A percentile compares a stretch with the other conserved stretches of the same genome.
These are phyloP conservation scores for Pristionchus mayeri DNA, from an alignment of 2,888 invertebrate genomes.

Conservation along the genomic window DNA sequence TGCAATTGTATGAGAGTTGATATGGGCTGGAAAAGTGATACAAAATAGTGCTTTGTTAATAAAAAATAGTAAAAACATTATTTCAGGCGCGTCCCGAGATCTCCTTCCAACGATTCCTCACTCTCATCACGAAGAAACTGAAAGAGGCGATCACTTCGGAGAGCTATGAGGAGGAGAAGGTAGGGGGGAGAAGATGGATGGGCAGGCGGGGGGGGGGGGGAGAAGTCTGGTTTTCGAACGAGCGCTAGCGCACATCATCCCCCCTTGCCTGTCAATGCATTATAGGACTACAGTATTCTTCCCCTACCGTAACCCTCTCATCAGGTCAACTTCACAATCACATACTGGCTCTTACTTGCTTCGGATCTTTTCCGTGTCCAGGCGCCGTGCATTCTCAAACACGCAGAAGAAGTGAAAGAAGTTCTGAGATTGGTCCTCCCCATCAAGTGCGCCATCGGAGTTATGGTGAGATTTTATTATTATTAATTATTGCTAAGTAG, in stretches of 20 bases:
- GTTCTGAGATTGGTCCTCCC: slow-evolving; percentile 31
- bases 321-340: slow-evolving; percentile 65
- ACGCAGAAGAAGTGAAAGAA: slow-evolving; percentile 25
- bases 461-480: neutral
- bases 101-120: slow-evolving; percentile 70
- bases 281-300: neutral
- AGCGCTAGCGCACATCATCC: too few species aligned
- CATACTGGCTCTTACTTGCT: slow-evolving; percentile 72
- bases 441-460: slow-evolving; percentile 38
- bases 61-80: neutral
- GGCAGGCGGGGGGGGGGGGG: neutral
- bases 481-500: too few species aligned
- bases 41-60: slow-evolving; percentile 46
- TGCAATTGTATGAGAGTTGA: too few species aligned
- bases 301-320: neutral
- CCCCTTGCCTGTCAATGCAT: too few species aligned
- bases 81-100: slow-evolving; percentile 63
- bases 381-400: slow-evolving; percentile 21
- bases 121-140: slow-evolving; percentile 62
- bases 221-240: neutral
- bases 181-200: neutral
- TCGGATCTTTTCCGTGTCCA: slow-evolving; percentile 48
- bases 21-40: too few species aligned
- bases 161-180: slow-evolving; percentile 64
- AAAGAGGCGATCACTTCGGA: slow-evolving; percentile 63